phyloP scores from a whole-genome alignment of 2,797 vertebrate species.

The Taeniopygia guttata region DNA sequence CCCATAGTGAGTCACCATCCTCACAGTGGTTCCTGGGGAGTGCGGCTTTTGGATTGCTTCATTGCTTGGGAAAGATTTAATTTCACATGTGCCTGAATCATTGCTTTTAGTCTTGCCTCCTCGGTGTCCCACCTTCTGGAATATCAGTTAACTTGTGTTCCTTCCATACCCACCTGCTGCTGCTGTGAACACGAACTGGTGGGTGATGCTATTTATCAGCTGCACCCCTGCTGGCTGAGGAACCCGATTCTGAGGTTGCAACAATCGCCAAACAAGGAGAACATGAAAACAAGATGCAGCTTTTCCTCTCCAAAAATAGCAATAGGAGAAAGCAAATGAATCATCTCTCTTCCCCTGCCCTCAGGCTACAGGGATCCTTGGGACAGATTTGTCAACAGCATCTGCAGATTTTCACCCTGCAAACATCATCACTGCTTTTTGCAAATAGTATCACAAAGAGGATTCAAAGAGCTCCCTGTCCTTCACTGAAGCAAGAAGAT shows the following conservation, averaged over 20 bases:
- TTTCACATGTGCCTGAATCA: background rate
- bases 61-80: constrained; percentile 4
- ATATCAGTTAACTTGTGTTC: background rate
- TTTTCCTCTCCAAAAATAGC: constrained; percentile 39
- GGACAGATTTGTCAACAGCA: background rate
- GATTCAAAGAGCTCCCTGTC: background rate
- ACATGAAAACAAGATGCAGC: background rate
- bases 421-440: background rate
- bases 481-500: background rate
- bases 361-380: background rate
- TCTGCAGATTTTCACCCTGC: background rate
- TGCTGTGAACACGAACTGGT: accelerated
- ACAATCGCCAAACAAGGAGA: constrained; percentile 27
- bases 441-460: background rate
- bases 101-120: background rate
- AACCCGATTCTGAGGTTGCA: background rate
- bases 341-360: background rate
- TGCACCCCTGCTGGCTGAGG: background rate
- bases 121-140: background rate
- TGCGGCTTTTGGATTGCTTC: background rate
- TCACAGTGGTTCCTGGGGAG: background rate
- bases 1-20: background rate
- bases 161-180: background rate
- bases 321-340: background rate
- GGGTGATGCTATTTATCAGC: background rate